These are phyloP conservation scores for Mythimna loreyi DNA, from an alignment of 2,888 invertebrate genomes.

Conservation along the genomic window DNA sequence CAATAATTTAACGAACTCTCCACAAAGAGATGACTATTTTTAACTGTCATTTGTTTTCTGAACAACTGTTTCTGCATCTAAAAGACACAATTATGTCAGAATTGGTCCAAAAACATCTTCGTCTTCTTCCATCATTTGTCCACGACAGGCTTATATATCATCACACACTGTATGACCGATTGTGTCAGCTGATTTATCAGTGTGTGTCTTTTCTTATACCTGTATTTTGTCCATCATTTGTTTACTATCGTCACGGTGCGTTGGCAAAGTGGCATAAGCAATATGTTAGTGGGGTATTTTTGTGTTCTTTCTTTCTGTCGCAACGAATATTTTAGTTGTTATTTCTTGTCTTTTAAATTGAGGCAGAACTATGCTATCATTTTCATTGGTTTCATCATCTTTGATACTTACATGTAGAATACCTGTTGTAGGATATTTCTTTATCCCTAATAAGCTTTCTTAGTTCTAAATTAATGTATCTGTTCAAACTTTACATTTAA, in stretches of 20 bases:
- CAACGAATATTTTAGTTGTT: constrained; percentile 1
- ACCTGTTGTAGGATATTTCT: too few species aligned
- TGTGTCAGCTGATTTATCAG: constrained; percentile 44
- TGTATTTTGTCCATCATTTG: constrained; percentile 48
- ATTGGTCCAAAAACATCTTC: constrained; percentile 36
- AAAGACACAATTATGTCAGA: constrained; percentile 28
- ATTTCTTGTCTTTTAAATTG: not conserved
- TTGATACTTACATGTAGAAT: too few species aligned
- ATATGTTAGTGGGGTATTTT: constrained; percentile 28
- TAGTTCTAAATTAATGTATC: too few species aligned
- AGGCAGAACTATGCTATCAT: too few species aligned
- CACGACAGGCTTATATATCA: constrained; percentile 39
- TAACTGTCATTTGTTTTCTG: not conserved
- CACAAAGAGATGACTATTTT: not conserved
- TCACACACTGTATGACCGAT: constrained; percentile 20
- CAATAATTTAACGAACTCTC: not conserved
- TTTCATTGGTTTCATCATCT: not conserved
- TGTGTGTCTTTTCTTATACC: constrained; percentile 28
- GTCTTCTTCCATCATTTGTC: constrained; percentile 20
- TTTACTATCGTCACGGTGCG: constrained; percentile 48
- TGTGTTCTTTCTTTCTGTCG: constrained; percentile 5
- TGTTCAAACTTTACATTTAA: too few species aligned
- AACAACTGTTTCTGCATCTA: constrained; percentile 19
- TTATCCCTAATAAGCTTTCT: too few species aligned
- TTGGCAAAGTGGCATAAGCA: constrained; percentile 23